Base-by-base conservation (phyloP, 1,140 invertebrate species). In the Euura saliciscinereae region DNA sequence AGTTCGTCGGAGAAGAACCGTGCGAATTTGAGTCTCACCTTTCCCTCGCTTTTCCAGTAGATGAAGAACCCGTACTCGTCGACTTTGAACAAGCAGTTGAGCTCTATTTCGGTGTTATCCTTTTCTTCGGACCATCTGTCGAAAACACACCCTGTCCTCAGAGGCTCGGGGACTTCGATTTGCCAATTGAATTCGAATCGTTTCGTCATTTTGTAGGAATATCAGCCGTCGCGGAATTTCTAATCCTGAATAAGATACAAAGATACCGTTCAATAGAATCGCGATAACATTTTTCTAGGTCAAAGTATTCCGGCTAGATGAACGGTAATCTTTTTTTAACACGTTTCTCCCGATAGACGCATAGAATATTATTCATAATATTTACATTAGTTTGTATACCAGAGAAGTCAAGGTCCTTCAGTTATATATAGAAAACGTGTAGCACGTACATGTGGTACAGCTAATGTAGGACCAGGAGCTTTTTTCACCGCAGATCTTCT, bases 1-100 rank as follows among this genome's bases (percentile, higher is more conserved):
- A 46, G 44, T 72, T 66, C 65, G 46, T 71, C 28, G 28, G 28
- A 74, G 59, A 73, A 43, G 45, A 28, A 28, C 28, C 28, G 28
- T 28, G 28, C 70, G 42, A 69, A 66, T 28, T 28, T 28, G 28
- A 28, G 68, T 82, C 90, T 90, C 88, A 99, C 98, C 90, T 92
- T 92, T 74, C 95, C 95, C 77, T 99, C 97, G 83, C 97, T 98
- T 87, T 99, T 98, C 98, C 98, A 99, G 84, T 98, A 98, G 75
- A 99, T 96, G 88, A 99, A 99, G 89, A 99, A 99, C 66, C 98
- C 98, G 90, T 97, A 98, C 85, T 99, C 97, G 85, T 99, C 98
- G 43, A 99, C 97, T 89, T 96, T 96, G 84, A 99, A 97, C 71
- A 93, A 84, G 79, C 97, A 98, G 82, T 94, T 94, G 69, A 94